These are phyloP conservation scores for Datnioides undecimradiatus DNA, from an alignment of 2,113 vertebrate species.

Conservation along the genomic window DNA sequence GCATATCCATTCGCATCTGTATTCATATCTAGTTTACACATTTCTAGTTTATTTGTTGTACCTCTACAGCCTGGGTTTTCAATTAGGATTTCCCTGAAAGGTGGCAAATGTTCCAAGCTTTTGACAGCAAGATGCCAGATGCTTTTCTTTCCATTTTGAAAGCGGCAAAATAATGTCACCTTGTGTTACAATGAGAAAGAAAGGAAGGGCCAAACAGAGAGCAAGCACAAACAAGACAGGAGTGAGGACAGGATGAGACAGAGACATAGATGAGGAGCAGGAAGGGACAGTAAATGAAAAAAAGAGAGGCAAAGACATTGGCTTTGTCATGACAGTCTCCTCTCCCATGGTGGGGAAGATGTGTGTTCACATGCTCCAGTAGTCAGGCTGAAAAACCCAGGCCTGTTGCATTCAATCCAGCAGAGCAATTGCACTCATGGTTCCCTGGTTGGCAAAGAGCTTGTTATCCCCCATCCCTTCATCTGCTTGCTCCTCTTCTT, in stretches of 20 bases:
- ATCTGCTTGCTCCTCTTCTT: conserved; percentile 47
- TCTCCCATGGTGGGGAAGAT: conserved; percentile 66
- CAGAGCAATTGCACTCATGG: conserved; percentile 68
- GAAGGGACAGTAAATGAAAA: conserved; percentile 52
- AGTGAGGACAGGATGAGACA: conserved; percentile 62
- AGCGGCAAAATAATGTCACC: conserved; percentile 64
- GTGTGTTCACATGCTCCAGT: conserved; percentile 78
- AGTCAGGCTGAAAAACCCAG: conserved; percentile 77
- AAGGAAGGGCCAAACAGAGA: conserved; percentile 41
- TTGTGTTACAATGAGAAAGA: conserved; percentile 60
- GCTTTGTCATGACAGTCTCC: conserved; percentile 77
- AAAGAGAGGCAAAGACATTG: conserved; percentile 45
- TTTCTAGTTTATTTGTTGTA: conserved; percentile 47
- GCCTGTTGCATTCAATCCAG: conserved; percentile 80
- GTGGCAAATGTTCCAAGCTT: conserved; percentile 51
- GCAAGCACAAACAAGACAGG: conserved; percentile 56
- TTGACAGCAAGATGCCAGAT: conserved; percentile 55
- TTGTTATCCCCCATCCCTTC: conserved; percentile 74
- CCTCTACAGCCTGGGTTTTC: conserved; percentile 45
- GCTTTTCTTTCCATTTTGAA: conserved; percentile 52
- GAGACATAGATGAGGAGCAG: conserved; percentile 52
- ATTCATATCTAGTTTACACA: conserved; percentile 20
- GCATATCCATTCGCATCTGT: background rate
- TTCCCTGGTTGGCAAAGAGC: conserved; percentile 78
- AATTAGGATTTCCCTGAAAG: conserved; percentile 62